Percentiles rank a stretch among this genome's conserved stretches.
These are phyloP conservation scores for Xylota sylvarum DNA, from an alignment of 2,888 invertebrate species.

Conservation along the genomic window DNA sequence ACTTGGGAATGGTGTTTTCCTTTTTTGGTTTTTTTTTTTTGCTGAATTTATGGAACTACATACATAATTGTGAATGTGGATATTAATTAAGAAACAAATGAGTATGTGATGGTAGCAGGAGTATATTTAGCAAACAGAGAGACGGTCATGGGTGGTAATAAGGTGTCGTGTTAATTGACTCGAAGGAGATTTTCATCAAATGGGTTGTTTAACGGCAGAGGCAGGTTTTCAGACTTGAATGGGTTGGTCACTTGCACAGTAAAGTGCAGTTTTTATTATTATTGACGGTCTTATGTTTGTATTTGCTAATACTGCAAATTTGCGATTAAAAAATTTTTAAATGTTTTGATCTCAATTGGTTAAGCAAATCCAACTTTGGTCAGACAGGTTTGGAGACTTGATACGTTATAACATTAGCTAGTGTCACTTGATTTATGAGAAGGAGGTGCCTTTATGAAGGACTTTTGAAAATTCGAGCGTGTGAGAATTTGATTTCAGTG, in stretches of 20 bases:
- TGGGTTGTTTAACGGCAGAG: slow-evolving; percentile 2
- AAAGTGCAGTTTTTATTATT: not conserved
- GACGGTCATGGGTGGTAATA: slow-evolving; percentile 46
- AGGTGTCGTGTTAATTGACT: slow-evolving; percentile 51
- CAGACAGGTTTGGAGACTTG: too few relatives aligned
- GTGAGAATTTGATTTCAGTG: too few relatives aligned
- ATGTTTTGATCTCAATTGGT: too few relatives aligned
- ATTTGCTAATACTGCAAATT: too few relatives aligned
- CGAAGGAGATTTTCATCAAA: not conserved
- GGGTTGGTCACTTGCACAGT: not conserved
- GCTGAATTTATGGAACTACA: slow-evolving; percentile 51
- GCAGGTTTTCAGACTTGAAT: not conserved
- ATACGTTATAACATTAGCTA: too few relatives aligned
- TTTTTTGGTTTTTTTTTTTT: slow-evolving; percentile 1
- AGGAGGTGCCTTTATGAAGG: too few relatives aligned
- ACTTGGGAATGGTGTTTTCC: slow-evolving; percentile 1
- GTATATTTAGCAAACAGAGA: slow-evolving; percentile 37
- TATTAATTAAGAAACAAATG: slow-evolving; percentile 57
- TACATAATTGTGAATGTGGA: slow-evolving; percentile 53
- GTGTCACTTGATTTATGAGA: too few relatives aligned
- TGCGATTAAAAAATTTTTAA: too few relatives aligned
- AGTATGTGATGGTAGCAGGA: slow-evolving; percentile 26
- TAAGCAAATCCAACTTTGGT: too few relatives aligned
- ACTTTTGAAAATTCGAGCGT: too few relatives aligned
- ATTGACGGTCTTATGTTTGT: not conserved